These are phyloP conservation scores for Pachydiplax longipennis DNA, from an alignment of 2,888 invertebrate species.

Conservation along the genomic window DNA sequence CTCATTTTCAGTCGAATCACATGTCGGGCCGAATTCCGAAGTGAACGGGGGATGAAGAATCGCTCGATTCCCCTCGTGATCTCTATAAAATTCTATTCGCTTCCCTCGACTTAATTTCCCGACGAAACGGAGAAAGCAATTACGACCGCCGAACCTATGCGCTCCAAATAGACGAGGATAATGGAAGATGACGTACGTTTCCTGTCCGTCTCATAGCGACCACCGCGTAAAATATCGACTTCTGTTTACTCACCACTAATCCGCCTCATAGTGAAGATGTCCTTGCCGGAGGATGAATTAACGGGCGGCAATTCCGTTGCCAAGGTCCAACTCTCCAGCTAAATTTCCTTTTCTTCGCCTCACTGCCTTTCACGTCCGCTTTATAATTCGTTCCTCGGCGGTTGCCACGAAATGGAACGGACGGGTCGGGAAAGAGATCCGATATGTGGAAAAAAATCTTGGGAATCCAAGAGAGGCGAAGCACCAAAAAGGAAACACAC, in stretches of 20 bases:
- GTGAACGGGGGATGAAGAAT: not conserved
- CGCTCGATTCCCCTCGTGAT: not conserved
- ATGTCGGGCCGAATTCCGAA: not conserved
- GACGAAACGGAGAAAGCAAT: not conserved
- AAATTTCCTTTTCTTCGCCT: not conserved
- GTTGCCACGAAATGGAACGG: constrained; percentile 7
- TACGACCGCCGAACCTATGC: not conserved
- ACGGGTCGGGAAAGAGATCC: not conserved
- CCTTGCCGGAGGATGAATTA: constrained; percentile 18
- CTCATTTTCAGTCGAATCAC: not conserved
- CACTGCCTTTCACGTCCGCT: constrained; percentile 10
- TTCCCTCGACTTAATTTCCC: not conserved
- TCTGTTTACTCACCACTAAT: constrained; percentile 29
- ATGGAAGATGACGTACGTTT: not conserved
- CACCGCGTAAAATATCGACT: not conserved
- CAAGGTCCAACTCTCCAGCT: not conserved
- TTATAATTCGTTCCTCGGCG: constrained; percentile 15
- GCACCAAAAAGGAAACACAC: not conserved
- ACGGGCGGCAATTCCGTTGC: constrained; percentile 20
- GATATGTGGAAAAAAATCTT: not conserved
- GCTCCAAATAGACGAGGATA: not conserved
- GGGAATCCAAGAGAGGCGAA: constrained; percentile 12
- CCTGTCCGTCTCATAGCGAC: not conserved
- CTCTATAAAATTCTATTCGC: not conserved
- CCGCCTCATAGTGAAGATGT: constrained; percentile 31